Evolutionary conservation across 2,113 vertebrate genomes (phyloP), one percentile per base, ranked within the genome.

Genomic region (Bos javanicus): DNA sequence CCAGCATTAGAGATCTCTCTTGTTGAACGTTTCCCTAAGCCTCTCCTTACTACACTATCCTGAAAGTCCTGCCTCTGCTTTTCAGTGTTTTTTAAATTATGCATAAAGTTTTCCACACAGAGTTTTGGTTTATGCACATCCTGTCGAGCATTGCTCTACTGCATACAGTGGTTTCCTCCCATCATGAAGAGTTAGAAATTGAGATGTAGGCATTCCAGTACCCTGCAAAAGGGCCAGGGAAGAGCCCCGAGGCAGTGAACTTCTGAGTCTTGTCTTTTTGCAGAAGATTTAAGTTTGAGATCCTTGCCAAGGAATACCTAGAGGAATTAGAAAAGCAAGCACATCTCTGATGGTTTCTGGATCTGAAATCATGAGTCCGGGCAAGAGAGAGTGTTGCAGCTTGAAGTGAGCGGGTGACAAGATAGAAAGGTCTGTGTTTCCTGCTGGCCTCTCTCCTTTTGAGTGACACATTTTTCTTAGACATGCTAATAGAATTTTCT

Each of bases 401-500:
- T 88, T 93, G 54, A 57, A 78, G 39, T 2, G 60, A 96, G 93
- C 52, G 50, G 94, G 86, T 0, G 2, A 36, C 25, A 48, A 88
- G 9, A 76, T 28, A 85, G 36, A 90, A 57, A 92, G 36, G 54
- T 54, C 60, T 81, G 30, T 39, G 64, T 78, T 88, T 93, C 87
- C 30, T 0, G 6, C 36, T 97, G 91, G 86, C 86, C 85, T 96
- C 60, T 64, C 78, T 96, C 81, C 85, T 95, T 90, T 93, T 88
- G 60, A 94, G 82, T 89, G 59, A 93, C 76, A 87, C 84, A 85
- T 97, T 97, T 97, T 95, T 90, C 94, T 95, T 92, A 97, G 64
- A 97, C 74, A 95, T 13, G 81, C 28, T 91, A 92, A 94, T 88
- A 92, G 76, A 94, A 89, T 96, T 98, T 98, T 97, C 64, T 98